Evolutionary conservation across 2,888 invertebrate genomes (phyloP).

Genomic region (Scaptomyza polygonia): DNA sequence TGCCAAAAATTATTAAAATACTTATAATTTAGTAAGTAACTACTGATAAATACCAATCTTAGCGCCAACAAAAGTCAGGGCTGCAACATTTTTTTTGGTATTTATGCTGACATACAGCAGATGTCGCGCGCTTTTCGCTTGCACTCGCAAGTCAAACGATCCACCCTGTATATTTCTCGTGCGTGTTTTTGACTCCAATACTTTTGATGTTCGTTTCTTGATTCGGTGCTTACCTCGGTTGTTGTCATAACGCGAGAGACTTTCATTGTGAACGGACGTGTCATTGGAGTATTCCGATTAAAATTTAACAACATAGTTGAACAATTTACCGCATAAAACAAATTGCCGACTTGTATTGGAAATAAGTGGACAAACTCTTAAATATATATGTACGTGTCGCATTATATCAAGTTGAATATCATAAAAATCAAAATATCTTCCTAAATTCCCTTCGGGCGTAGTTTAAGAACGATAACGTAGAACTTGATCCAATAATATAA

Average conservation of each 20-base stretch:
- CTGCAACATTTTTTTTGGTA: slow-evolving; percentile 28
- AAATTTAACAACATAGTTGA: slow-evolving; percentile 36
- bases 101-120: slow-evolving; percentile 24
- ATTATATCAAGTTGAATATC: not conserved
- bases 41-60: not conserved
- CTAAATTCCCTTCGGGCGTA: slow-evolving; percentile 20
- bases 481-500: slow-evolving; percentile 30
- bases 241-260: slow-evolving; percentile 61
- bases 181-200: slow-evolving; percentile 8
- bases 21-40: no score
- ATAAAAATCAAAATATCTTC: not conserved
- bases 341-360: slow-evolving; percentile 37
- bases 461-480: slow-evolving; percentile 31
- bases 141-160: slow-evolving; percentile 18
- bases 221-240: slow-evolving; percentile 37
- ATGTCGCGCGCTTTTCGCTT: slow-evolving; percentile 29
- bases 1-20: not conserved
- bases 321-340: slow-evolving; percentile 24
- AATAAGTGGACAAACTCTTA: slow-evolving; percentile 27
- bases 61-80: slow-evolving; percentile 17
- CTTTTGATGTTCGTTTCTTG: slow-evolving; percentile 42
- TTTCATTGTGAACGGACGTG: slow-evolving; percentile 45
- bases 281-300: slow-evolving; percentile 5
- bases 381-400: slow-evolving; percentile 34
- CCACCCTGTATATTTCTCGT: slow-evolving; percentile 9